Conservation (phyloP, 2,888 invertebrate genomes). For the Rhodophaea formosa region DNA sequence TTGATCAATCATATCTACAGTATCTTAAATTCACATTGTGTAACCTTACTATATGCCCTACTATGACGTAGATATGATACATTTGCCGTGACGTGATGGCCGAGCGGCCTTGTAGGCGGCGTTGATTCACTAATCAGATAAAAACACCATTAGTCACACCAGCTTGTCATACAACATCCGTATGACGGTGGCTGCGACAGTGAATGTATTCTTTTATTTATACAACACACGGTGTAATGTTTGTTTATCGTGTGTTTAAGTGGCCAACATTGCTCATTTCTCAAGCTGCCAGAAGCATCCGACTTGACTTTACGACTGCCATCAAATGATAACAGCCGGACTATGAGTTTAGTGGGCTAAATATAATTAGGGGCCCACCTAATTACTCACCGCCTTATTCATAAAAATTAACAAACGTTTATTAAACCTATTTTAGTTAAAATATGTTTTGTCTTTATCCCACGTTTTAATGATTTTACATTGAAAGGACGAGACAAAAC, state of each 20-base stretch:
- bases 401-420: too few relatives aligned
- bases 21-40: background rate
- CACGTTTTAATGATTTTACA: too few relatives aligned
- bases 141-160: constrained; percentile 16
- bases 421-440: too few relatives aligned
- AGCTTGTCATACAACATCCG: constrained; percentile 6
- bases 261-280: background rate
- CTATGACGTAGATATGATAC: constrained; percentile 10
- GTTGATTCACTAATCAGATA: constrained; percentile 17
- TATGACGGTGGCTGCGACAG: background rate
- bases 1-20: background rate
- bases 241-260: background rate
- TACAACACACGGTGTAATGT: too few relatives aligned
- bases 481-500: too few relatives aligned
- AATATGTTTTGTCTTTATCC: too few relatives aligned
- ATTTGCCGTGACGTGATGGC: background rate
- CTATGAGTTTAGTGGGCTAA: too few relatives aligned
- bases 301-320: too few relatives aligned
- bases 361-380: too few relatives aligned
- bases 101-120: constrained; percentile 1
- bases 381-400: too few relatives aligned
- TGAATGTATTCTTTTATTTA: background rate
- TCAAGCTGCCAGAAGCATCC: too few relatives aligned
- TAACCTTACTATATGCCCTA: background rate
- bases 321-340: too few relatives aligned